These are phyloP conservation scores for Anguilla marmorata DNA, from an alignment of 2,797 vertebrate species.

Conservation along the genomic window DNA sequence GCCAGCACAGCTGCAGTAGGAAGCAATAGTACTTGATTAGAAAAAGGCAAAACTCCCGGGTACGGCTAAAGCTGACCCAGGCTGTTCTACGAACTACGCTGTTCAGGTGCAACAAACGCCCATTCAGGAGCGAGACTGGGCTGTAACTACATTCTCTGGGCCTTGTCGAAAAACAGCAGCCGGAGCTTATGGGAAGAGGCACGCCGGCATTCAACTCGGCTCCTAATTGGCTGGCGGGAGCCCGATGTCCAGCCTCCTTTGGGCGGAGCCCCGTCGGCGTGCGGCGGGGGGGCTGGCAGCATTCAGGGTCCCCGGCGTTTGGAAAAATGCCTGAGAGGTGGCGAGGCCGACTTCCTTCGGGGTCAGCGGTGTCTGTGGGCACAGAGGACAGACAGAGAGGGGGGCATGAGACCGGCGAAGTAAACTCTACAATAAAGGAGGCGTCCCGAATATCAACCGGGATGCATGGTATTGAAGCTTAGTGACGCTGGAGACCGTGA, in stretches of 20 bases:
- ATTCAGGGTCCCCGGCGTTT: constrained; percentile 82
- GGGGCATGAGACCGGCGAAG: background rate
- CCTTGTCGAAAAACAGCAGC: background rate
- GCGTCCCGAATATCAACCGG: background rate
- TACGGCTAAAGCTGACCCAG: background rate
- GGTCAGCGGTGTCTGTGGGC: constrained; percentile 76
- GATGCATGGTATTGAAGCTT: background rate
- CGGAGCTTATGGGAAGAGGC: background rate
- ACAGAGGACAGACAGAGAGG: constrained; percentile 36
- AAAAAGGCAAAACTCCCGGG: background rate
- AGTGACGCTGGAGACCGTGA: background rate
- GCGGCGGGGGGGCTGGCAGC: constrained; percentile 51
- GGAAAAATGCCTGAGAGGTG: constrained; percentile 82
- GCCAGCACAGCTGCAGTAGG: background rate
- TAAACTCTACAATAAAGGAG: background rate
- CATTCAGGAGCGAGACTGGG: background rate
- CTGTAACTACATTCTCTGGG: background rate
- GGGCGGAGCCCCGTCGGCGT: constrained; percentile 78
- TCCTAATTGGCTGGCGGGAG: constrained; percentile 67
- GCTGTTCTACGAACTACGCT: background rate
- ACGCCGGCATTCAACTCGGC: background rate
- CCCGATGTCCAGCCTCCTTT: constrained; percentile 87
- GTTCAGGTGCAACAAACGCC: background rate
- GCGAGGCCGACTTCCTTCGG: constrained; percentile 73
- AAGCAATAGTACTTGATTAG: constrained; percentile 32